Base-by-base conservation (phyloP, 2,113 vertebrate genomes). In the Callaeas wilsoni region DNA sequence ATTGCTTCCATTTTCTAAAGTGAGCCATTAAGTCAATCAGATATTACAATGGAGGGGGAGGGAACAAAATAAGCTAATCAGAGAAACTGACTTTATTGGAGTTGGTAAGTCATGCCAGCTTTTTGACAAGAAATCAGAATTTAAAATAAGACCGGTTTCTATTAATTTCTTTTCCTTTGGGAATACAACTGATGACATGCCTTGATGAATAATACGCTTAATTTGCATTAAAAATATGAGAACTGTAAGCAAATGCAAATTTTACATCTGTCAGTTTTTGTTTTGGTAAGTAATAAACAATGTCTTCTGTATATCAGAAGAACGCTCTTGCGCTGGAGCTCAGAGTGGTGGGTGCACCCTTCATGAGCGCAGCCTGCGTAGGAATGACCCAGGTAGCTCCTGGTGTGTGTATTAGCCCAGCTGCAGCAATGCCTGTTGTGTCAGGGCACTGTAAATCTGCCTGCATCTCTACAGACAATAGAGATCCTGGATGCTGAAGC, bases 121-220 rank as follows among this genome's bases (percentile, higher is more conserved):
- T 91, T 97, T 59, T 93, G 50, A 90, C 84, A 93, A 91, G 87
- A 94, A 93, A 90, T 92, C 42, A 93, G 32, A 70, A 73, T 95
- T 89, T 96, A 78, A 96, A 49, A 39, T 86, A 94, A 95, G 93
- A 91, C 33, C 23, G 44, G 19, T 44, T 81, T 62, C 47, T 89
- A 42, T 93, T 96, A 94, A 77, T 93, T 85, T 82, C 27, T 32
- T 74, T 37, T 86, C 73, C 53, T 82, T 30, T 84, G 78, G 35
- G 78, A 80, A 29, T 87, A 71, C 57, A 90, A 13, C 35, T 76
- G 82, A 88, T 84, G 52, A 6, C 50, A 68, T 42, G 20, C 53
- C 50, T 73, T 96, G 64, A 93, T 85, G 69, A 96, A 52, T 53
- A 78, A 93, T 35, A 57, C 69, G 26, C 69, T 92, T 83, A 53